A percentile compares a stretch with the other conserved stretches of the same genome.
These are phyloP conservation scores for Trichopria drosophilae DNA, from an alignment of 2,888 invertebrate species.

Conservation along the genomic window DNA sequence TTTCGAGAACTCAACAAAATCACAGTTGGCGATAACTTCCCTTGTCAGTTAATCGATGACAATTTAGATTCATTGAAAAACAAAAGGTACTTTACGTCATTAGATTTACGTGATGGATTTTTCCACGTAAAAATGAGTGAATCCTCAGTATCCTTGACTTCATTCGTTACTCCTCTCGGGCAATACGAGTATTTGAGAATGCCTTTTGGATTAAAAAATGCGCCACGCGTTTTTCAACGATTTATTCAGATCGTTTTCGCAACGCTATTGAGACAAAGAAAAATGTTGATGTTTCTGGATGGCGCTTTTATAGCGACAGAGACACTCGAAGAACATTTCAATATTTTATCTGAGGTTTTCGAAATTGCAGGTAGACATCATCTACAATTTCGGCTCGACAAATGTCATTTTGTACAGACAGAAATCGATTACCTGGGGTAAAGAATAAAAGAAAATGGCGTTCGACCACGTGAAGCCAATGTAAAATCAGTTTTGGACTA, in stretches of 20 bases:
- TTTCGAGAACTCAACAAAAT: no score
- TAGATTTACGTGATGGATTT: conserved; percentile 18
- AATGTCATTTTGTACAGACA: conserved; percentile 6
- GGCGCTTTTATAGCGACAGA: conserved; percentile 19
- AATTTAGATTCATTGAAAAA: no score
- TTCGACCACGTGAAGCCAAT: conserved; percentile 6
- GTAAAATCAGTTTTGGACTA: conserved; percentile 7
- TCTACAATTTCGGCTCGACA: no score
- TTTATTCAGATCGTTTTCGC: not conserved
- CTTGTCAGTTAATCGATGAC: no score
- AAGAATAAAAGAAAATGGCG: not conserved
- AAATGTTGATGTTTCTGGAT: conserved; percentile 10
- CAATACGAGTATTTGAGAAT: conserved; percentile 7
- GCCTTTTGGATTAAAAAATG: conserved; percentile 19
- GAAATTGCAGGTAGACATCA: no score
- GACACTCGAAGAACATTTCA: no score
- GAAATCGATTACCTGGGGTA: conserved; percentile 6
- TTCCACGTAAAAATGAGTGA: conserved; percentile 17
- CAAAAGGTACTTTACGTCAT: no score
- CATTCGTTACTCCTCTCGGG: conserved; percentile 16
- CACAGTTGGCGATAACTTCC: no score
- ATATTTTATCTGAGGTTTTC: no score
- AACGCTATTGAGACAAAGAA: not conserved
- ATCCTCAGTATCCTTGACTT: conserved; percentile 9
- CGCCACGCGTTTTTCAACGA: conserved; percentile 17